Percentiles rank a stretch among this genome's conserved stretches.
Evolutionary conservation across 2,888 invertebrate genomes (phyloP).

Genomic region (Crossocerus cetratus): DNA sequence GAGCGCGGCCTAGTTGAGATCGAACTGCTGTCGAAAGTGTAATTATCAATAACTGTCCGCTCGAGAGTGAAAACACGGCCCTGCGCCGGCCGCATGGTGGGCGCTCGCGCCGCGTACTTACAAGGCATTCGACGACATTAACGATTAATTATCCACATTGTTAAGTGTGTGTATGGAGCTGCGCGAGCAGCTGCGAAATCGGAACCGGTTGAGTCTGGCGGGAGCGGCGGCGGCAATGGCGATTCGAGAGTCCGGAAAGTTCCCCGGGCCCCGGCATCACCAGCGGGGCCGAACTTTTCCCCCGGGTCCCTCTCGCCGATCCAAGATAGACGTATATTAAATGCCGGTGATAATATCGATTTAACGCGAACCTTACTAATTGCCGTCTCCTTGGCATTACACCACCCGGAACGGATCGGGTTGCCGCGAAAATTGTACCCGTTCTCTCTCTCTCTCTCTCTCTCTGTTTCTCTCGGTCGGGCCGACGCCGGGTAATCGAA

Average conservation of each 20-base stretch:
- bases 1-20: constrained; percentile 16
- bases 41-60: constrained; percentile 54
- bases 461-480: no score
- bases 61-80: constrained; percentile 14
- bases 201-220: constrained; percentile 5
- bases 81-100: constrained; percentile 31
- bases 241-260: constrained; percentile 4
- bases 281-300: neutral
- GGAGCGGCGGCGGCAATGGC: neutral
- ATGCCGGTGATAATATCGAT: constrained; percentile 1
- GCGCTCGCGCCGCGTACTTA: constrained; percentile 31
- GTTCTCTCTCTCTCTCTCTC: no score
- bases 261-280: no score
- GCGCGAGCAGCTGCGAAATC: constrained; percentile 10
- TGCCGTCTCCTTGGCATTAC: constrained; percentile 1
- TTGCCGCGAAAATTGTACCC: neutral
- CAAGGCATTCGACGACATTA: constrained; percentile 33
- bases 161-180: constrained; percentile 26
- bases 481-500: constrained; percentile 1
- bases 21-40: constrained; percentile 36
- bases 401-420: constrained; percentile 2
- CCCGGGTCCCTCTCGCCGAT: neutral
- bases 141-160: constrained; percentile 58
- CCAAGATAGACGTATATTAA: no score
- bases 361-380: neutral